These are phyloP conservation scores for Verasper variegatus DNA, from an alignment of 2,113 vertebrate species.

Conservation along the genomic window DNA sequence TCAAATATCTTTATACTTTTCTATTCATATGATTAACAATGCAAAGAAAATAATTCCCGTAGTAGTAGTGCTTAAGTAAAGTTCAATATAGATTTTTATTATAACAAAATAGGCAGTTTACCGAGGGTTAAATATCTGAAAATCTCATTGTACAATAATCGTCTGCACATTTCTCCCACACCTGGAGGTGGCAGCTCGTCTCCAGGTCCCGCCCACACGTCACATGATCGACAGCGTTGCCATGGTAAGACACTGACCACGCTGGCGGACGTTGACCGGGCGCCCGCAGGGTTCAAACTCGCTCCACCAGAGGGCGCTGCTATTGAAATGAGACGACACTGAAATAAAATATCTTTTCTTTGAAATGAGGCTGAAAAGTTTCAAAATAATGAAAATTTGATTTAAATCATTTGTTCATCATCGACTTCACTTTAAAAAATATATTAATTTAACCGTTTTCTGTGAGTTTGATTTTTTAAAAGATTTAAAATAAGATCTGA, in stretches of 20 bases:
- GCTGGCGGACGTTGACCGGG: too few relatives aligned
- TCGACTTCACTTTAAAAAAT: not conserved
- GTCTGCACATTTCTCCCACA: constrained; percentile 76
- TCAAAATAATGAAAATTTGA: not conserved
- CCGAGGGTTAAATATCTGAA: constrained; percentile 95
- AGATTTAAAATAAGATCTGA: too few relatives aligned
- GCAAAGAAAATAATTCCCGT: constrained; percentile 95
- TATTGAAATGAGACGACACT: not conserved
- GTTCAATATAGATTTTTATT: constrained; percentile 96
- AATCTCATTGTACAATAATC: constrained; percentile 88
- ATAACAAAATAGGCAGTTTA: constrained; percentile 99
- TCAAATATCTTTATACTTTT: constrained; percentile 86
- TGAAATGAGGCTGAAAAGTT: not conserved
- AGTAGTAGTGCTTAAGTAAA: constrained; percentile 93
- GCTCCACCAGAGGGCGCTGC: constrained; percentile 19
- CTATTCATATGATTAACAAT: constrained; percentile 86
- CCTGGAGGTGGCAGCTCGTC: constrained; percentile 73
- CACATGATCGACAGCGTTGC: constrained; percentile 28
- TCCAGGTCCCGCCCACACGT: constrained; percentile 44
- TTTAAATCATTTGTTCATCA: not conserved
- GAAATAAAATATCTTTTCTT: not conserved
- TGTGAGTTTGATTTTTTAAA: too few relatives aligned
- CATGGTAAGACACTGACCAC: constrained; percentile 85
- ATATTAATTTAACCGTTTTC: not conserved
- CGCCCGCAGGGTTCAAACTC: not conserved